Percentiles rank a stretch among this genome's conserved stretches.
Evolutionary conservation across 2,797 vertebrate genomes (phyloP).

Genomic region (Columba guinea): DNA sequence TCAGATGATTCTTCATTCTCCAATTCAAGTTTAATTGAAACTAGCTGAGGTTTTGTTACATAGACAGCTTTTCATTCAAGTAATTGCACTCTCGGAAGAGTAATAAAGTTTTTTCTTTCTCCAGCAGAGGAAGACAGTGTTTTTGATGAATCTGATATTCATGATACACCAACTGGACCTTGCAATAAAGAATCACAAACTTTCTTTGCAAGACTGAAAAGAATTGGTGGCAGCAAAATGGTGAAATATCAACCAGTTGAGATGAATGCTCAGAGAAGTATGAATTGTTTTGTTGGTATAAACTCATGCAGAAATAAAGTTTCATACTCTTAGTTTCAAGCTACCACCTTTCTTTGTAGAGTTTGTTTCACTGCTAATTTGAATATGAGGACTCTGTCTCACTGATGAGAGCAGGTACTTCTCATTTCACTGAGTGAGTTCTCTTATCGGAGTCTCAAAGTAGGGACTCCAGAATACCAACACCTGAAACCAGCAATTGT

Average conservation of each 20-base stretch:
- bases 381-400: conserved; percentile 21
- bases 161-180: conserved; percentile 96
- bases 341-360: conserved; percentile 61
- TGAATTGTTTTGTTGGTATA: conserved; percentile 75
- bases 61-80: background rate
- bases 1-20: conserved; percentile 68
- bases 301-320: conserved; percentile 69
- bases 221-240: conserved; percentile 98
- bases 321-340: conserved; percentile 57
- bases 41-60: background rate
- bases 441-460: conserved; percentile 3
- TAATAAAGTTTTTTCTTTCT: conserved; percentile 74
- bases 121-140: conserved; percentile 97
- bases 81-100: conserved; percentile 54
- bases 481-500: background rate
- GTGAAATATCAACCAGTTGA: conserved; percentile 99
- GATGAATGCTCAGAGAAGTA: conserved; percentile 98
- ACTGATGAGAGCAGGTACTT: background rate
- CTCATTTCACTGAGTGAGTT: background rate
- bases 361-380: conserved; percentile 55
- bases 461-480: background rate
- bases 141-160: conserved; percentile 98
- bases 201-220: conserved; percentile 98
- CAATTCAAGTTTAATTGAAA: background rate
- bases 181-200: conserved; percentile 98